A percentile compares a stretch with the other conserved stretches of the same genome.
Conservation (phyloP, 2,113 vertebrate species). For the Cygnus buccinator region DNA sequence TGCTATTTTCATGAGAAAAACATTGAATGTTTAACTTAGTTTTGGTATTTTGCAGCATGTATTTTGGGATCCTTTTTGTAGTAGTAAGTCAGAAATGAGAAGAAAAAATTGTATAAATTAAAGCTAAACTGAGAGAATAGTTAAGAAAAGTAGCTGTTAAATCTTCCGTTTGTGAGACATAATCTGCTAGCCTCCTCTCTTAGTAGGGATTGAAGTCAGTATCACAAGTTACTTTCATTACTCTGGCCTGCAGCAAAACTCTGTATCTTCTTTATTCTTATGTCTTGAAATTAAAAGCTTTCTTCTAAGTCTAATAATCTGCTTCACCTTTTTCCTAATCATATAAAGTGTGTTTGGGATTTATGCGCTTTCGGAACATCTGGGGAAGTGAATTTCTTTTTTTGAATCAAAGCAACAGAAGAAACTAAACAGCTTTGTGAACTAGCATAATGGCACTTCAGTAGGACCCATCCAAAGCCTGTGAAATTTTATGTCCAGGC, state of each 20-base stretch:
- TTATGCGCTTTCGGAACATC: neutral
- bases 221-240: neutral
- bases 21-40: neutral
- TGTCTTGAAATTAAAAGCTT: neutral
- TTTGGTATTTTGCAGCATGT: neutral
- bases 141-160: neutral
- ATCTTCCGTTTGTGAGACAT: neutral
- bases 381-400: neutral
- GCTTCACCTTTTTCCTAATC: neutral
- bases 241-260: neutral
- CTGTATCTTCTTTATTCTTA: neutral
- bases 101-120: neutral
- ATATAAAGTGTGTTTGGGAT: neutral
- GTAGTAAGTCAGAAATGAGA: neutral
- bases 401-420: neutral
- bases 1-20: neutral
- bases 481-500: neutral
- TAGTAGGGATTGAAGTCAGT: neutral
- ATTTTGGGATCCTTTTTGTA: neutral
- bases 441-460: neutral
- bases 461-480: neutral
- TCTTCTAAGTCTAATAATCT: neutral
- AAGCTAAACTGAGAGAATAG: neutral
- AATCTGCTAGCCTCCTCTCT: neutral
- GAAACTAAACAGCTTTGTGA: neutral